Conservation (phyloP, 2,113 vertebrate genomes). For the Leiothrix lutea region DNA sequence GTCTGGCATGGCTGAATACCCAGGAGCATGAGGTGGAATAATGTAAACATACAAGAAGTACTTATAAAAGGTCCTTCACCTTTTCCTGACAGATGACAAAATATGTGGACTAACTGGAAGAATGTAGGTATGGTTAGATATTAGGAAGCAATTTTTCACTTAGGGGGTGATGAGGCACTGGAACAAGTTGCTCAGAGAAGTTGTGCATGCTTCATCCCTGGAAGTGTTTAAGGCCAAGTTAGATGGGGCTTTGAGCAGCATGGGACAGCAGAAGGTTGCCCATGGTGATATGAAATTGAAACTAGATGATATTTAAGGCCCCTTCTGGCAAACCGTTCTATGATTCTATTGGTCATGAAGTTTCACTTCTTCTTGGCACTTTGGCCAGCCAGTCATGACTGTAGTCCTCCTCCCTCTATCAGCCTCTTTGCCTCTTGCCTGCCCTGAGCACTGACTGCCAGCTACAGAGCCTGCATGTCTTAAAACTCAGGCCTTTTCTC, state of each 20-base stretch:
- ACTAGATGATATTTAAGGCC: neutral
- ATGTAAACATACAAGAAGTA: neutral
- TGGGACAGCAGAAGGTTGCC: neutral
- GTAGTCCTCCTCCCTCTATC: neutral
- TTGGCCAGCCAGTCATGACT: neutral
- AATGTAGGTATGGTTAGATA: neutral
- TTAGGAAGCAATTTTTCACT: neutral
- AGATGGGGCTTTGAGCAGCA: neutral
- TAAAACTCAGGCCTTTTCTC: neutral
- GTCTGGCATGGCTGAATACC: neutral
- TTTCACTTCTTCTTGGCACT: neutral
- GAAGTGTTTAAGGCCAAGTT: neutral
- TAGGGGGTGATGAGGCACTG: neutral
- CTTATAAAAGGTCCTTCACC: neutral
- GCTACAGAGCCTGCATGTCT: neutral
- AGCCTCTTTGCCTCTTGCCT: neutral
- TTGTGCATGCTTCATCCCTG: neutral
- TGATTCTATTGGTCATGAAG: neutral
- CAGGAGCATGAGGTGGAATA: neutral
- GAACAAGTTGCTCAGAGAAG: neutral
- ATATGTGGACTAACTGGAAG: neutral
- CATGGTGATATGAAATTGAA: neutral
- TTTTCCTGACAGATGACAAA: neutral
- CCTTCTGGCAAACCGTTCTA: neutral
- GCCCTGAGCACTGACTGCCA: rapidly evolving